These are phyloP conservation scores for Prunella himalayana DNA, from an alignment of 2,113 vertebrate genomes.

Conservation along the genomic window DNA sequence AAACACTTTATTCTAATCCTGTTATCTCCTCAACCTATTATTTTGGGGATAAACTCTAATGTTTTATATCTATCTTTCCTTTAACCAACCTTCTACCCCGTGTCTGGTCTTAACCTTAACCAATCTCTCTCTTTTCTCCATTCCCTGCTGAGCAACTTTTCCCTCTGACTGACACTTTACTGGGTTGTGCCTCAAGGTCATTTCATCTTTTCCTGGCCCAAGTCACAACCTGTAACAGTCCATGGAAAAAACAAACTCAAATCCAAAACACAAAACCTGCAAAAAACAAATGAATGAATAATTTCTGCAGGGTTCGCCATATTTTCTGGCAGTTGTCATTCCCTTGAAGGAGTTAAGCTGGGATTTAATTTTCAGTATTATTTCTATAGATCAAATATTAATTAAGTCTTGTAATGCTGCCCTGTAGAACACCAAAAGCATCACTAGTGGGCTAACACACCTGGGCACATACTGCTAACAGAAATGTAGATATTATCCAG, in stretches of 20 bases:
- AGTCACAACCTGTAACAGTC: neutral
- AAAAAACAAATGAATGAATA: neutral
- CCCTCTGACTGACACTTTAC: neutral
- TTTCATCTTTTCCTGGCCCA: neutral
- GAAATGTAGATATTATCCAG: constrained; percentile 18
- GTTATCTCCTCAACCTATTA: neutral
- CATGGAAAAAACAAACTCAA: neutral
- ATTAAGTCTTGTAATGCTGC: neutral
- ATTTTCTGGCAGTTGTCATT: neutral
- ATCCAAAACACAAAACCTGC: neutral
- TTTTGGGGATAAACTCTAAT: neutral
- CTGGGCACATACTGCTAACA: neutral
- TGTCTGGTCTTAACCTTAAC: neutral
- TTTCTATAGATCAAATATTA: constrained; percentile 51
- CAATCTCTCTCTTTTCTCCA: neutral
- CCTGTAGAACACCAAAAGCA: neutral
- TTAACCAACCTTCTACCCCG: neutral
- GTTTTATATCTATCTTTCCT: neutral
- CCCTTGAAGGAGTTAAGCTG: neutral
- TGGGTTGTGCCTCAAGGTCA: neutral
- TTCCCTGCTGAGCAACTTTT: neutral
- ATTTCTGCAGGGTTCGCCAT: neutral
- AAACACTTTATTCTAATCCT: neutral
- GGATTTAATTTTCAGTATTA: constrained; percentile 32
- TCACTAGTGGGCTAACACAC: neutral